phyloP scores from a whole-genome alignment of 2,888 invertebrate genomes.

The Oscheius sp. region DNA sequence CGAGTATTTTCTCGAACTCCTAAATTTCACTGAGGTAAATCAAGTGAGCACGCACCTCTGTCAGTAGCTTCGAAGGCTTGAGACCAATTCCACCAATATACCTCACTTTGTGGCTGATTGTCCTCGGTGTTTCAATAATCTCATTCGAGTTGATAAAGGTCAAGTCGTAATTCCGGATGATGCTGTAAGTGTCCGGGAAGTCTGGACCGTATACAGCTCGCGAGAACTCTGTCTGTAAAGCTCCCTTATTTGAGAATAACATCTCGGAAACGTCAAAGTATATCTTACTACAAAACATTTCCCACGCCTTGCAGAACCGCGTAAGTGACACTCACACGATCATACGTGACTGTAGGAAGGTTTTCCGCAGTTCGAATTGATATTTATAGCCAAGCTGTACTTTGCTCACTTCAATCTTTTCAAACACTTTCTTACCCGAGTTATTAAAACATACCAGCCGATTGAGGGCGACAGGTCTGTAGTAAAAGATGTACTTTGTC shows the following conservation, averaged over 20 bases:
- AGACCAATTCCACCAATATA: slow-evolving; percentile 65
- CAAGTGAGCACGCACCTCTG: background rate
- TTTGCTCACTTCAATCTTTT: background rate
- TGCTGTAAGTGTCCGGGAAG: slow-evolving; percentile 12
- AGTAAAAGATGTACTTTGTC: slow-evolving; percentile 7
- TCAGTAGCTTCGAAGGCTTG: slow-evolving; percentile 41
- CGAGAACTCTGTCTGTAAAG: slow-evolving; percentile 24
- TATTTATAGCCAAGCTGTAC: background rate
- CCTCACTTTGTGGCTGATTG: slow-evolving; percentile 55
- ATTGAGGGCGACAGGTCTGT: slow-evolving; percentile 18
- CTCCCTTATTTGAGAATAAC: background rate
- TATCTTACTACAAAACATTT: no score
- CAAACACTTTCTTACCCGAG: background rate
- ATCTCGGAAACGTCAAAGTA: no score
- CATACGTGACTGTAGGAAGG: background rate
- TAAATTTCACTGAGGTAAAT: background rate
- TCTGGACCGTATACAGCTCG: slow-evolving; percentile 25
- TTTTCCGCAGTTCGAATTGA: background rate
- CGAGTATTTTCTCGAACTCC: slow-evolving; percentile 9
- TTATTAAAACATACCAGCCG: slow-evolving; percentile 7
- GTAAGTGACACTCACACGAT: no score
- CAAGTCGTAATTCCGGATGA: slow-evolving; percentile 33
- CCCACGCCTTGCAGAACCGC: no score
- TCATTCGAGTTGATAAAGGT: slow-evolving; percentile 65
- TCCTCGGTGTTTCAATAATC: slow-evolving; percentile 60